Evolutionary conservation across 1,140 invertebrate species (phyloP).

Genomic region (Phymorhynchus buccinoides): DNA sequence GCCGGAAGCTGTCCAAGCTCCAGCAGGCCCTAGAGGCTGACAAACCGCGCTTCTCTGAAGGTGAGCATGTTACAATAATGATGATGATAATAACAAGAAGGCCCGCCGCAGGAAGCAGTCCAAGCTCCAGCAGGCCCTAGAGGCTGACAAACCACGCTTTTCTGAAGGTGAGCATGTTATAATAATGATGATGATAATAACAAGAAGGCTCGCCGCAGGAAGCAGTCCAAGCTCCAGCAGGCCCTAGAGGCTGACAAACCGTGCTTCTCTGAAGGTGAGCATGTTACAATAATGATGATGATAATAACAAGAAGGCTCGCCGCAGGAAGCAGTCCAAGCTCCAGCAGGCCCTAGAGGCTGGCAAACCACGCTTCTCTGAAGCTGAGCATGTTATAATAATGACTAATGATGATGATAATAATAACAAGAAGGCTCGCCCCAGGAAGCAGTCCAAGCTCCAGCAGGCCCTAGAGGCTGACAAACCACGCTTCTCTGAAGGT

Average conservation of each 20-base stretch:
- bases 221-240: slow-evolving; percentile 1
- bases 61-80: too few species aligned
- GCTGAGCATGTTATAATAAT: too few species aligned
- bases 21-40: not conserved
- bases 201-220: not conserved
- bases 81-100: too few species aligned
- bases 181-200: too few species aligned
- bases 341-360: not conserved
- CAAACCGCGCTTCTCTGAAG: not conserved
- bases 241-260: not conserved
- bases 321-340: not conserved
- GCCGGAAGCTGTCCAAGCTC: not conserved
- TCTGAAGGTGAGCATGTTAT: not conserved
- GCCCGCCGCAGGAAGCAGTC: not conserved
- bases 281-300: too few species aligned
- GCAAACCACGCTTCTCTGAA: not conserved
- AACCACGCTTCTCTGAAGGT: too few species aligned
- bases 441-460: too few species aligned
- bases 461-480: too few species aligned
- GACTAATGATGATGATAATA: too few species aligned
- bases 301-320: not conserved
- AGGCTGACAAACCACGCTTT: not conserved
- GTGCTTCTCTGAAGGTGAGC: not conserved
- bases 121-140: slow-evolving; percentile 5
- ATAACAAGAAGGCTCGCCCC: too few species aligned